Conservation (phyloP, 2,113 vertebrate genomes). For the Alouatta palliata region DNA sequence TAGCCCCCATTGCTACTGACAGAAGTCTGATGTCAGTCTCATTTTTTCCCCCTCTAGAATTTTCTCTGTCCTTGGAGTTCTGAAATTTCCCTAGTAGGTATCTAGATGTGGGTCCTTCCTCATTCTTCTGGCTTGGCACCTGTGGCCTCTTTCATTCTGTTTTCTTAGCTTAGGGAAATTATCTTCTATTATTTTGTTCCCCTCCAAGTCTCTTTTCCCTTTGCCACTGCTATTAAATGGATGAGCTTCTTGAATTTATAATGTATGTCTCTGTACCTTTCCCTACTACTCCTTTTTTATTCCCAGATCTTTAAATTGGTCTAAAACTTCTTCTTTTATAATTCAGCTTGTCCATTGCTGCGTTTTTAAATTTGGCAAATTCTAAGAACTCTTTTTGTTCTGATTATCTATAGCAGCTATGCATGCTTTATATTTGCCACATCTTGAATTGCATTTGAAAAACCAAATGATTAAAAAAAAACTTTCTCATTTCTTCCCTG, state of each 20-base stretch:
- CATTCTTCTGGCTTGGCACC: not conserved
- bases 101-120: not conserved
- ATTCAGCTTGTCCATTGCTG: not conserved
- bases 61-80: constrained; percentile 17
- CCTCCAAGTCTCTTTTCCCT: not conserved
- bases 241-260: not conserved
- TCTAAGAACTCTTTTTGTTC: constrained; percentile 6
- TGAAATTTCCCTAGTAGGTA: not conserved
- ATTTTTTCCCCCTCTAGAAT: not conserved
- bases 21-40: not conserved
- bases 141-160: not conserved
- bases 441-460: not conserved
- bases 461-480: not conserved
- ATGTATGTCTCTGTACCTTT: not conserved
- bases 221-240: not conserved
- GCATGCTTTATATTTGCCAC: not conserved
- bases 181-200: not conserved
- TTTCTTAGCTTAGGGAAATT: not conserved
- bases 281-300: not conserved
- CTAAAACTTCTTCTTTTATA: not conserved
- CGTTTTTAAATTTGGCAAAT: constrained; percentile 1
- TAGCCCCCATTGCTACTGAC: not conserved
- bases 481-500: not conserved
- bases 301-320: not conserved
- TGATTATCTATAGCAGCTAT: not conserved